These are phyloP conservation scores for Camelus bactrianus DNA, from an alignment of 2,113 vertebrate genomes.

Conservation along the genomic window DNA sequence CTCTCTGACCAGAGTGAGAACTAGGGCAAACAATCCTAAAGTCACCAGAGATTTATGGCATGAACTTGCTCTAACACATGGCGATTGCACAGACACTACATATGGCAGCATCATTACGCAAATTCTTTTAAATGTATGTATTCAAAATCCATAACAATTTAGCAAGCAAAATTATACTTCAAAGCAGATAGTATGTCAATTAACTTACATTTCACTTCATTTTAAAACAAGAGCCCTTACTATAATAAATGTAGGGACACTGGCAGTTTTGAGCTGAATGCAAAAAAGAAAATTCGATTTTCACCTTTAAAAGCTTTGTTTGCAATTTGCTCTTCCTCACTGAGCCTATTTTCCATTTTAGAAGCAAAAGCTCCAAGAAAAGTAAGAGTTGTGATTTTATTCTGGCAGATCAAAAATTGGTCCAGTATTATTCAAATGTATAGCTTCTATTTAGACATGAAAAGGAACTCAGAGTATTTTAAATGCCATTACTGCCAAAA, in stretches of 20 bases:
- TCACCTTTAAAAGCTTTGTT: neutral
- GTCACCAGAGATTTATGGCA: neutral
- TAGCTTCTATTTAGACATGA: slow-evolving; percentile 38
- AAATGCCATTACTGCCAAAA: neutral
- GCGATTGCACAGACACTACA: neutral
- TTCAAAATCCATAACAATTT: neutral
- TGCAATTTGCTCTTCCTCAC: neutral
- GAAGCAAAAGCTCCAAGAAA: neutral
- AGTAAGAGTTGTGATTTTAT: slow-evolving; percentile 32
- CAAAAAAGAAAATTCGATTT: slow-evolving; percentile 27
- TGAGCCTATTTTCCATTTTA: slow-evolving; percentile 8
- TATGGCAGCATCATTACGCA: neutral
- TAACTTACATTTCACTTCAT: slow-evolving; percentile 46
- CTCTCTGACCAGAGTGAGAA: neutral
- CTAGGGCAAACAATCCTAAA: neutral
- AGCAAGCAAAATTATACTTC: slow-evolving; percentile 31
- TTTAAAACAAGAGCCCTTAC: slow-evolving; percentile 39
- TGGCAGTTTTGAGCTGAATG: neutral
- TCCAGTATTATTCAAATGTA: neutral
- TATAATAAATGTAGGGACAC: neutral
- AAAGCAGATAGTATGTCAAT: slow-evolving; percentile 36
- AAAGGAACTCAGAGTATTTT: slow-evolving; percentile 19
- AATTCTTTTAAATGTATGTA: neutral
- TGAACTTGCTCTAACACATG: neutral
- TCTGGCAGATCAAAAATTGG: neutral